phyloP scores from a whole-genome alignment of 2,888 invertebrate genomes.

The Parelbella ahira region DNA sequence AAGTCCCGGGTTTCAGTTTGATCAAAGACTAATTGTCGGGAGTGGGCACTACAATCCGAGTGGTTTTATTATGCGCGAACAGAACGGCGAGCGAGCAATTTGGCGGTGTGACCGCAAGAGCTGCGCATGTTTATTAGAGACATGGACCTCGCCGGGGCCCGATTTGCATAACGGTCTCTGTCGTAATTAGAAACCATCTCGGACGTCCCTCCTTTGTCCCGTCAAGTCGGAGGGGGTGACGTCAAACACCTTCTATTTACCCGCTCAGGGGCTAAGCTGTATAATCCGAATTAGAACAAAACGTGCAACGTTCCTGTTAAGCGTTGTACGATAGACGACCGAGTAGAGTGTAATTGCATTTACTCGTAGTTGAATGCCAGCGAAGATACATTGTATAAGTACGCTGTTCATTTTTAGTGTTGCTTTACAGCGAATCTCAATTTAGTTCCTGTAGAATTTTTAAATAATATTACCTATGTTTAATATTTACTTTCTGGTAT shows the following conservation, averaged over 20 bases:
- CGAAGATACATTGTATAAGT: slow-evolving; percentile 17
- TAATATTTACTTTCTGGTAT: too few relatives aligned
- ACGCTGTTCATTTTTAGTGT: slow-evolving; percentile 7
- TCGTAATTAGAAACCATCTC: slow-evolving; percentile 80
- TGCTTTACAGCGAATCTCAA: slow-evolving; percentile 5
- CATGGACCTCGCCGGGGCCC: slow-evolving; percentile 62
- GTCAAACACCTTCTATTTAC: slow-evolving; percentile 71
- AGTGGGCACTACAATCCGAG: slow-evolving; percentile 53
- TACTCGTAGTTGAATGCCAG: slow-evolving; percentile 17
- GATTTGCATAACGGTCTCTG: slow-evolving; percentile 78
- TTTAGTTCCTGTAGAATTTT: too few relatives aligned
- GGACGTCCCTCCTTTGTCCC: slow-evolving; percentile 71
- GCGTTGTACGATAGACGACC: slow-evolving; percentile 5
- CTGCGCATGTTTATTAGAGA: slow-evolving; percentile 76
- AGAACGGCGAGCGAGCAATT: slow-evolving; percentile 65
- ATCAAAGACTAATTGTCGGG: slow-evolving; percentile 64
- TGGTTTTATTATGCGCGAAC: slow-evolving; percentile 60
- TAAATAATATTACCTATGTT: too few relatives aligned
- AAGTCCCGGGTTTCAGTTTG: slow-evolving; percentile 38
- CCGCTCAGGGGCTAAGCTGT: slow-evolving; percentile 49
- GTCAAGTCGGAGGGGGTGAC: slow-evolving; percentile 62
- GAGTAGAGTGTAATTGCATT: too few relatives aligned
- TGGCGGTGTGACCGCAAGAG: slow-evolving; percentile 70
- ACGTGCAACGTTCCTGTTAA: slow-evolving; percentile 37
- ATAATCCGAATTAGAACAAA: slow-evolving; percentile 51